phyloP scores from a whole-genome alignment of 2,113 vertebrate species.

The Tamias sibiricus region DNA sequence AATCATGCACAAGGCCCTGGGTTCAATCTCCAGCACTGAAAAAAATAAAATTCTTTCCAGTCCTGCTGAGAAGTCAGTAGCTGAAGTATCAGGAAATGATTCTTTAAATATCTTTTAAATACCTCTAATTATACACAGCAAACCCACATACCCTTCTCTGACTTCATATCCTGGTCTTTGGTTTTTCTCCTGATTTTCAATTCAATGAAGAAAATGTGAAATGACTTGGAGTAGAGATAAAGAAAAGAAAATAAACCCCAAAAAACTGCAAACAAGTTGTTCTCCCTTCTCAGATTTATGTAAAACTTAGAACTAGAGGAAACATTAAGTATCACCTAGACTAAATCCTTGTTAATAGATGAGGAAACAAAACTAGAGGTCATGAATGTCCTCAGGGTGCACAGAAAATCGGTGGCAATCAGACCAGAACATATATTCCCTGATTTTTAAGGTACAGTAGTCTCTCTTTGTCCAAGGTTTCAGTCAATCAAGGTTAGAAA shows the following conservation, averaged over 20 bases:
- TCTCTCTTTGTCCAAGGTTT: background rate
- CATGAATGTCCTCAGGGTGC: background rate
- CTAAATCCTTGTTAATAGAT: background rate
- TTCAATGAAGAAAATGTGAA: background rate
- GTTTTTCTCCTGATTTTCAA: background rate
- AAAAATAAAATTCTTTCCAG: background rate
- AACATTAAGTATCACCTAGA: background rate
- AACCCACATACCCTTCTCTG: background rate
- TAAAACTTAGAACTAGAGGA: background rate
- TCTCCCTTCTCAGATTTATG: background rate
- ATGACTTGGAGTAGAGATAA: background rate
- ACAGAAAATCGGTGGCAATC: background rate
- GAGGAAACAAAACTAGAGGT: background rate
- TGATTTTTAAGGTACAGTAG: background rate
- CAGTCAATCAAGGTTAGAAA: background rate
- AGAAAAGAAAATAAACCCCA: background rate
- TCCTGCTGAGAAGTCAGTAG: constrained; percentile 13
- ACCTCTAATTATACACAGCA: background rate
- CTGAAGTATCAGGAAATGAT: constrained; percentile 13
- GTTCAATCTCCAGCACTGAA: too few relatives aligned
- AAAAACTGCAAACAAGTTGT: background rate
- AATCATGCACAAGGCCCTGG: too few relatives aligned
- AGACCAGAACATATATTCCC: background rate
- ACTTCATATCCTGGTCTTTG: background rate
- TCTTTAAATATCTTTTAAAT: constrained; percentile 51